Evolutionary conservation across 1,140 invertebrate genomes (phyloP).

Genomic region (Camponotus floridanus): DNA sequence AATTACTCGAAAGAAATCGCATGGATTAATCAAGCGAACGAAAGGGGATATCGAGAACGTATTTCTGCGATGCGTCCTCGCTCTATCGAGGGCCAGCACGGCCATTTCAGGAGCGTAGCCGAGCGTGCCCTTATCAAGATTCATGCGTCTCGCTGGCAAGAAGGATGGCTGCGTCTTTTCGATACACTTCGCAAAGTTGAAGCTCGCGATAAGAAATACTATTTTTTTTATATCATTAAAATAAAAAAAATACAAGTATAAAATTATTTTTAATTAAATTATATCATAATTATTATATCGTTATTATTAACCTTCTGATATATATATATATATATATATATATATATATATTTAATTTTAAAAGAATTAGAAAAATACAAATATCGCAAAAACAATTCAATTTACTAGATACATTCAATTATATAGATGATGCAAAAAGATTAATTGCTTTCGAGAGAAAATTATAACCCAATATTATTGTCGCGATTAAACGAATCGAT

Average conservation of each 20-base stretch:
- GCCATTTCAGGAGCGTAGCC: conserved; percentile 53
- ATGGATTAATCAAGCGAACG: conserved; percentile 10
- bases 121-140: conserved; percentile 1
- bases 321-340: conserved; percentile 10
- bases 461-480: not conserved
- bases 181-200: not conserved
- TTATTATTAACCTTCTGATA: not conserved
- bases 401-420: not conserved
- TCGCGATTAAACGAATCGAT: not conserved
- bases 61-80: conserved; percentile 39
- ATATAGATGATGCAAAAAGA: not conserved
- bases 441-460: not conserved
- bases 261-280: not conserved
- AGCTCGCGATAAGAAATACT: not conserved
- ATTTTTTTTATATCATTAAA: not conserved
- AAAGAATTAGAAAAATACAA: not conserved
- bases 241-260: not conserved
- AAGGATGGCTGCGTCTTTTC: not conserved
- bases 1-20: conserved; percentile 39
- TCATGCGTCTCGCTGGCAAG: not conserved
- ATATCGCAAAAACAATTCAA: not conserved
- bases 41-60: conserved; percentile 45
- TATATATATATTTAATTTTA: not conserved
- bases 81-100: conserved; percentile 46
- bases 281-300: not conserved